phyloP scores from a whole-genome alignment of 2,888 invertebrate genomes.

The Drepana falcataria region DNA sequence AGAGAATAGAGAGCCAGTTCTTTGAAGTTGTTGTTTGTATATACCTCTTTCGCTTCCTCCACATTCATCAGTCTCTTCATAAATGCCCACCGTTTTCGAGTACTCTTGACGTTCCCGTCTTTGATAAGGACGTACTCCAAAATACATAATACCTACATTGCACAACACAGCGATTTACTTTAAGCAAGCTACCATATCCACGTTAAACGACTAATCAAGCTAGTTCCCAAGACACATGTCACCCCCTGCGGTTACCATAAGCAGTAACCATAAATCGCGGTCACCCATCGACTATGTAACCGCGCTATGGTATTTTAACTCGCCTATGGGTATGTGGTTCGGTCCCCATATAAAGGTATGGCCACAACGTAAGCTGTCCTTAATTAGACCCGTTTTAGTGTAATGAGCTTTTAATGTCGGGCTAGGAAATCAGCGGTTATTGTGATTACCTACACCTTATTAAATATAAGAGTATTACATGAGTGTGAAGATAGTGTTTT shows the following conservation, averaged over 20 bases:
- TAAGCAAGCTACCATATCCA: too few relatives aligned
- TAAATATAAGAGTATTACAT: conserved; percentile 1
- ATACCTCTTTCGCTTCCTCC: too few relatives aligned
- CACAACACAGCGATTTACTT: too few relatives aligned
- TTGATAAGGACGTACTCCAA: too few relatives aligned
- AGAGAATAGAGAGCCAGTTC: too few relatives aligned
- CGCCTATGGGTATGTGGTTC: conserved; percentile 18
- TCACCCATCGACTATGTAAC: conserved; percentile 13
- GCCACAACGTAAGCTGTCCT: conserved; percentile 30
- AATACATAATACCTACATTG: too few relatives aligned
- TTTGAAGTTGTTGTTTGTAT: too few relatives aligned
- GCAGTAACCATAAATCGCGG: conserved; percentile 24
- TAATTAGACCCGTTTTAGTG: conserved; percentile 43
- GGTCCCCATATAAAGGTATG: conserved; percentile 42
- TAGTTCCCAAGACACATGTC: conserved; percentile 20
- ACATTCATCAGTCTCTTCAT: too few relatives aligned
- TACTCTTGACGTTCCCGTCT: too few relatives aligned
- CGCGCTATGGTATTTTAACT: conserved; percentile 12
- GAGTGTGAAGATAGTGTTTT: background rate
- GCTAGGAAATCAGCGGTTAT: conserved; percentile 14
- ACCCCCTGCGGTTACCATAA: conserved; percentile 12
- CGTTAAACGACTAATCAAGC: conserved; percentile 11
- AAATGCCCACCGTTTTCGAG: too few relatives aligned
- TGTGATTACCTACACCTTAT: background rate
- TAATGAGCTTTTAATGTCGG: conserved; percentile 32